These are phyloP conservation scores for Clupea harengus DNA, from an alignment of 2,113 vertebrate genomes.

Conservation along the genomic window DNA sequence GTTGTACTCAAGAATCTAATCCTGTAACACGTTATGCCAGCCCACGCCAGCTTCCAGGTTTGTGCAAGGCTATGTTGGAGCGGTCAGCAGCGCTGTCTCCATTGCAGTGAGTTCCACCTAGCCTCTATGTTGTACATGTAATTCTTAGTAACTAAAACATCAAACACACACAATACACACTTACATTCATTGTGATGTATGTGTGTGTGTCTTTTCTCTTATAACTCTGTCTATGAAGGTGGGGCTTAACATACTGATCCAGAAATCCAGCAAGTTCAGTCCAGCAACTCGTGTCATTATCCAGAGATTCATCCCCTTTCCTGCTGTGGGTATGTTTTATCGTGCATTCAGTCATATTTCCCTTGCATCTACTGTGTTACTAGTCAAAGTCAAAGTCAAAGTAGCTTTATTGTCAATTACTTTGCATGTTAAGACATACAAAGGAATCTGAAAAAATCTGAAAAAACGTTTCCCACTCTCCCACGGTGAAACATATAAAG, in stretches of 20 bases:
- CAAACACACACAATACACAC: background rate
- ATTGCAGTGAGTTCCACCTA: conserved; percentile 83
- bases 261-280: conserved; percentile 88
- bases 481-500: too few relatives aligned
- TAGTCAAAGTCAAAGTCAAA: too few relatives aligned
- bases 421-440: too few relatives aligned
- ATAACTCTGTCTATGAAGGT: conserved; percentile 71
- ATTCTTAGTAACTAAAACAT: too few relatives aligned
- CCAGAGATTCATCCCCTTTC: conserved; percentile 94
- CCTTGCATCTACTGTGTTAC: background rate
- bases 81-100: conserved; percentile 93
- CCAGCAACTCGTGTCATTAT: conserved; percentile 90
- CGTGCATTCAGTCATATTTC: background rate
- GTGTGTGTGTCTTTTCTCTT: background rate
- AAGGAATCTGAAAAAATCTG: too few relatives aligned
- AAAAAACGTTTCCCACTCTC: too few relatives aligned
- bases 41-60: conserved; percentile 92
- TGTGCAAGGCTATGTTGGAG: conserved; percentile 92
- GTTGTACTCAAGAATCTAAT: background rate
- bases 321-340: conserved; percentile 86
- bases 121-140: background rate
- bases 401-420: too few relatives aligned
- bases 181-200: background rate
- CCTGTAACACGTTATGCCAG: conserved; percentile 59
- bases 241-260: conserved; percentile 91